Evolutionary conservation across 2,797 vertebrate species (phyloP), one percentile per base, ranked within the genome.

Genomic region (Sebastiscus albofasciatus): DNA sequence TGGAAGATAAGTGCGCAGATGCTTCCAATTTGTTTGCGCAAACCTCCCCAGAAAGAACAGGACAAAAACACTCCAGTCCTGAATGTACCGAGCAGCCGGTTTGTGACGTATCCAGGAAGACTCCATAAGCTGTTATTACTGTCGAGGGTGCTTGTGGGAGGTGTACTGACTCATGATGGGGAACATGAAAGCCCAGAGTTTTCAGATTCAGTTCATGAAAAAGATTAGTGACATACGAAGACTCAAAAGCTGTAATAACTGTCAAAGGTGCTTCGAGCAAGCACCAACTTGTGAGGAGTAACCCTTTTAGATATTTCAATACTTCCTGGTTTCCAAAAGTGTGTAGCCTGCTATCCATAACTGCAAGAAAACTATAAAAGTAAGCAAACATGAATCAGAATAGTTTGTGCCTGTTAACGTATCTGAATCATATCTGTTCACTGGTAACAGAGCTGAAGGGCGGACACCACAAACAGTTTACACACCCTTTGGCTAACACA

Each of bases 391-490:
- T 36, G 13, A 20, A 54, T 46, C 20, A 10, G 16, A 75, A 5
- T 12, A 1, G 27, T 49, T 46, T 49, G 11, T 54, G 22, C 29
- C 33, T 14, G 64, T 75, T 74, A 26, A 26, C 27, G 49, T 67
- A 86, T 81, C 83, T 78, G 54, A 46, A 87, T 78, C 75, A 67
- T 33, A 80, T 82, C 64, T 71, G 46, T 72, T 72, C 52, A 64
- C 55, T 70, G 2, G 9, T 46, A 76, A 74, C 72, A 68, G 42
- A 68, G 20, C 68, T 31, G 18, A 82, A 42, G 60, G 69, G 61
- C 8, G 1, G 70, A 62, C 34, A 39, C 33, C 69, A 72, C 46
- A 14, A 55, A 77, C 4, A 29, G 29, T 77, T 68, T 36, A 61
- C 82, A 85, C 80, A 78, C 52, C 79, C 77, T 60, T 58, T 64